Evolutionary conservation across 1,140 invertebrate species (phyloP).

Genomic region (Camponotus pennsylvanicus): DNA sequence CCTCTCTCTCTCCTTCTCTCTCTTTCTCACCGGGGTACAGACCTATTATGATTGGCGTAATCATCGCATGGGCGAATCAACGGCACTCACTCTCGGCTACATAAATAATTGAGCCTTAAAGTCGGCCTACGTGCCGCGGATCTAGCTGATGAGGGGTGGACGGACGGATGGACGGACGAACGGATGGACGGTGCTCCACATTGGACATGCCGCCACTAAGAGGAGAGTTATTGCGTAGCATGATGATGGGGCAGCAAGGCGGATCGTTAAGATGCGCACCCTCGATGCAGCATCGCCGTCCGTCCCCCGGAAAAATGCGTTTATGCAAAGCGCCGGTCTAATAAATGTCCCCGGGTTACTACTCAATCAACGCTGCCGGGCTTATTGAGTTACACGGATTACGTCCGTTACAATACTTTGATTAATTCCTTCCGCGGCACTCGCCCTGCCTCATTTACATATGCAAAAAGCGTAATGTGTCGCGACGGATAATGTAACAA

Average conservation of each 20-base stretch:
- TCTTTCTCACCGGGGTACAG: not conserved
- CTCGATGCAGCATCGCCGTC: not conserved
- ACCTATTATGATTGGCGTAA: slow-evolving; percentile 72
- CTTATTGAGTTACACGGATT: slow-evolving; percentile 47
- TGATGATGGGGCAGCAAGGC: slow-evolving; percentile 59
- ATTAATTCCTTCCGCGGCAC: slow-evolving; percentile 42
- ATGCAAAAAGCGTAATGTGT: slow-evolving; percentile 9
- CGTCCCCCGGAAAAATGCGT: slow-evolving; percentile 35
- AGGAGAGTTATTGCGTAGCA: slow-evolving; percentile 60
- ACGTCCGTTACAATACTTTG: slow-evolving; percentile 29
- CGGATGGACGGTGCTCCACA: slow-evolving; percentile 46
- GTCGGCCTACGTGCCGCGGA: slow-evolving; percentile 55
- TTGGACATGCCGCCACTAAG: slow-evolving; percentile 60
- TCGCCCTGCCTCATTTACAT: slow-evolving; percentile 17
- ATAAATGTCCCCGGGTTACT: slow-evolving; percentile 57
- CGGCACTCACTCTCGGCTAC: slow-evolving; percentile 47
- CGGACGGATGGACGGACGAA: slow-evolving; percentile 25
- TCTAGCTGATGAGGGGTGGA: slow-evolving; percentile 62
- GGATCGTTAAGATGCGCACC: slow-evolving; percentile 60
- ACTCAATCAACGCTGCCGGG: slow-evolving; percentile 62
- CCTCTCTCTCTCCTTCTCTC: not conserved
- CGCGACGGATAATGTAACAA: not conserved
- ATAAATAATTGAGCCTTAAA: slow-evolving; percentile 75
- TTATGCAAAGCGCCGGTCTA: slow-evolving; percentile 54
- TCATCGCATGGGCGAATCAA: slow-evolving; percentile 67